Base-by-base conservation (phyloP, 2,113 vertebrate species). In the Tiliqua scincoides region DNA sequence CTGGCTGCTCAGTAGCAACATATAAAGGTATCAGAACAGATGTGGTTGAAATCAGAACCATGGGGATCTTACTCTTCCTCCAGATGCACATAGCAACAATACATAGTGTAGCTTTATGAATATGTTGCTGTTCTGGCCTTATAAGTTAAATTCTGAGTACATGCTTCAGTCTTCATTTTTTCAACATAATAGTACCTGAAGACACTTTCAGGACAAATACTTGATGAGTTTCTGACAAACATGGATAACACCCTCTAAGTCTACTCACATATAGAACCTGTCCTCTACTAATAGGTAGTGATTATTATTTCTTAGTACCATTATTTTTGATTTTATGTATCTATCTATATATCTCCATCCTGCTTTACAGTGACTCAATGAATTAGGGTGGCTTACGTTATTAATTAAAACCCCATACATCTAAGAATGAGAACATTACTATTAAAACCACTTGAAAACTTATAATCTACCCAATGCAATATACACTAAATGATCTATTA, bases 11-110 rank as follows among this genome's bases (percentile, higher is more conserved):
- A 82, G 85, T 14, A 83, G 71, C 78, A 85, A 88, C 89, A 90
- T 90, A 90, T 85, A 82, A 93, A 32, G 77, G 70, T 81, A 88
- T 92, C 87, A 92, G 72, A 93, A 90, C 84, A 94, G 87, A 94
- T 91, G 88, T 86, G 92, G 85, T 72, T 35, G 65, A 82, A 68
- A 90, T 93, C 86, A 90, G 85, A 91, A 85, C 88, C 90, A 74
- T 35, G 84, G 88, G 87, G 72, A 92, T 89, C 91, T 72, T 70
- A 91, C 88, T 87, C 68, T 89, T 84, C 72, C 61, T 91, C 88
- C 89, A 94, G 89, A 92, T 91, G 92, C 89, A 87, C 80, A 80
- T 48, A 68, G 76, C 90, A 21, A 87, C 43, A 72, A 43, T 72
- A 76, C 86, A 83, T 67, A 88, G 30, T 72, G 75, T 77, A 90